Evolutionary conservation across 2,888 invertebrate genomes (phyloP), one percentile per base, ranked within the genome.

Genomic region (Gryllus longicercus): DNA sequence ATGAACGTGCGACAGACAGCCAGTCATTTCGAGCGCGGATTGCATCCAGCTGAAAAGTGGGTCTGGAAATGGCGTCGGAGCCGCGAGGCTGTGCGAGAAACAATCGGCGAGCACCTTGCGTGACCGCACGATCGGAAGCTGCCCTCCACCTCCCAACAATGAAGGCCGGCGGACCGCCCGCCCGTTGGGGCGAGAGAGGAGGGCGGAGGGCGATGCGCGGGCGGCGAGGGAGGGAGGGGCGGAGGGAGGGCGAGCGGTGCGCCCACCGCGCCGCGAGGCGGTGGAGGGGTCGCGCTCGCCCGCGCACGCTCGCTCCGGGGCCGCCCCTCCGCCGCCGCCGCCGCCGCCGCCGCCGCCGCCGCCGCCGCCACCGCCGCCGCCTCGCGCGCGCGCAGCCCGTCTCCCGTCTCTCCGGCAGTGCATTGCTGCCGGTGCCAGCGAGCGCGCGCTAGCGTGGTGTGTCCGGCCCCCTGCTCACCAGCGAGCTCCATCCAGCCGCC

Each of bases 371-470:
- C n/a, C n/a, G 51, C 51, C 51, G 51, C 51, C 51, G 16, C 51
- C 63, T 11, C 63, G 38, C 38, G 38, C 38, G 38, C 63, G 63
- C 63, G 63, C 63, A 14, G 63, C 63, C 63, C 63, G 63, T 14
- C 63, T 18, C 38, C 63, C 63, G 63, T n/a, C 63, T 14, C 63
- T n/a, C 16, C 63, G 63, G 14, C 63, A 63, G 63, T 63, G 63
- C 63, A 63, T n/a, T 63, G 63, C 63, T 63, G 63, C 63, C 63
- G 16, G 63, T 63, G 63, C 63, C 16, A 63, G 63, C 63, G 63
- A 63, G 63, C 63, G 63, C 63, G 63, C 63, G 63, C 16, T 63
- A 18, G 63, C 63, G 14, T 14, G 16, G 63, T 63, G 63, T 14
- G 63, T 18, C 63, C 16, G n/a, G 63, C 14, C 63, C 63, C 63